Conservation (phyloP, 2,797 vertebrate genomes). For the Dipus sagitta region DNA sequence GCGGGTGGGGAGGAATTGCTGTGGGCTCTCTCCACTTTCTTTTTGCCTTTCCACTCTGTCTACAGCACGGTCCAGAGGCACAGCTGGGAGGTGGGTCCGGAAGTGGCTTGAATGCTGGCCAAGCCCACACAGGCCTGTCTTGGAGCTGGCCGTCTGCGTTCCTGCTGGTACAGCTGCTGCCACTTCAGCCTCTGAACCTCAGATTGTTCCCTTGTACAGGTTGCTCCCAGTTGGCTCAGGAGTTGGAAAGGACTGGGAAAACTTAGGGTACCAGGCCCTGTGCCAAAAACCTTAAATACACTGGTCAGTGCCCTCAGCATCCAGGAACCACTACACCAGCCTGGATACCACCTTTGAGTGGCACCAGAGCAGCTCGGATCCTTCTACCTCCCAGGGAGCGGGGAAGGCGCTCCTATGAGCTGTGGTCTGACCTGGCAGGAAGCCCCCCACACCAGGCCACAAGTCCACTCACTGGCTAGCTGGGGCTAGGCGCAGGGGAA, state of each 20-base stretch:
- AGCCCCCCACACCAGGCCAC: background rate
- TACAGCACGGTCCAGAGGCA: background rate
- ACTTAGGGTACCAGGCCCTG: background rate
- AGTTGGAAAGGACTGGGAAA: background rate
- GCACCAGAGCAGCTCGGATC: background rate
- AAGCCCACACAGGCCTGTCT: background rate
- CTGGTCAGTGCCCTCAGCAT: background rate
- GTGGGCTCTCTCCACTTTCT: no score
- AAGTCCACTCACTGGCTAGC: background rate
- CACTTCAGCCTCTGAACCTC: background rate
- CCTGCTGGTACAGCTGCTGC: background rate
- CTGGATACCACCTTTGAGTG: background rate
- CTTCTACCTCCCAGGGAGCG: no score
- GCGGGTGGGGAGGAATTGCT: background rate
- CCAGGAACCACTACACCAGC: background rate
- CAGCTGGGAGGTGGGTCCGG: background rate
- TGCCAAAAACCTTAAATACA: background rate
- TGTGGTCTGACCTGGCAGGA: background rate
- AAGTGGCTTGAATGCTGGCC: background rate
- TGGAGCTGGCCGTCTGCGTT: background rate
- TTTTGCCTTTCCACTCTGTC: background rate
- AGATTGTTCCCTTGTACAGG: background rate
- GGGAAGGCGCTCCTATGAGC: background rate
- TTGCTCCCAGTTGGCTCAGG: background rate
- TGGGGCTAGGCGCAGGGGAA: no score